Percentiles rank a stretch among this genome's conserved stretches.
Conservation (phyloP, 2,797 vertebrate species). For the Selene dorsalis region DNA sequence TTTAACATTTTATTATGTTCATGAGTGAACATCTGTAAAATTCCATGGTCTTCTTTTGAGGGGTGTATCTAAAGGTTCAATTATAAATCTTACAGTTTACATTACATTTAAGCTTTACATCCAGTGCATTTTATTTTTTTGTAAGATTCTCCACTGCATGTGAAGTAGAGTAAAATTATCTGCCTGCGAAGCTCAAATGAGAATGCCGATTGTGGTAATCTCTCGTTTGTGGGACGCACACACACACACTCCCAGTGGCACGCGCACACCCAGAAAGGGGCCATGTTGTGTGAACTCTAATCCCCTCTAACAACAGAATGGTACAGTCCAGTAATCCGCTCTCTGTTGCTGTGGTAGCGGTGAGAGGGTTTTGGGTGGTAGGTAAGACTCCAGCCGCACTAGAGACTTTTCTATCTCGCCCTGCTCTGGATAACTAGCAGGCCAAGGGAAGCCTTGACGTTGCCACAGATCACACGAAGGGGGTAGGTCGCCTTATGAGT, state of each 20-base stretch:
- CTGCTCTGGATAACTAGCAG: conserved; percentile 83
- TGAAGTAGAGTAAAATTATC: conserved; percentile 56
- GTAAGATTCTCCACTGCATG: conserved; percentile 35
- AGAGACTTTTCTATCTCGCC: conserved; percentile 79
- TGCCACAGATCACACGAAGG: conserved; percentile 77
- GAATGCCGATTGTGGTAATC: conserved; percentile 85
- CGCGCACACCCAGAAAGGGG: conserved; percentile 81
- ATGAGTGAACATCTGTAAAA: conserved; percentile 28
- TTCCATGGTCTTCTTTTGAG: not conserved
- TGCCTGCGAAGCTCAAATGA: conserved; percentile 75
- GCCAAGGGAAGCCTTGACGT: conserved; percentile 72
- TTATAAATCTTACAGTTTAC: not conserved
- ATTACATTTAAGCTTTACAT: conserved; percentile 19
- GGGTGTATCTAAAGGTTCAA: conserved; percentile 1
- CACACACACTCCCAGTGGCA: conserved; percentile 72
- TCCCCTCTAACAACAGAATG: conserved; percentile 89
- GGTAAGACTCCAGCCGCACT: conserved; percentile 81
- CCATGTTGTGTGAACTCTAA: conserved; percentile 88
- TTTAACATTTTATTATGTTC: not conserved
- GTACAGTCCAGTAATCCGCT: conserved; percentile 93
- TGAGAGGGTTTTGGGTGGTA: conserved; percentile 88
- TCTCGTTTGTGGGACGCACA: conserved; percentile 82
- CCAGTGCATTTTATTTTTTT: not conserved
- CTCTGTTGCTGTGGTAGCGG: conserved; percentile 91
- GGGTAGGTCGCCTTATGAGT: conserved; percentile 79